Evolutionary conservation across 2,113 vertebrate genomes (phyloP).

Genomic region (Python bivittatus): DNA sequence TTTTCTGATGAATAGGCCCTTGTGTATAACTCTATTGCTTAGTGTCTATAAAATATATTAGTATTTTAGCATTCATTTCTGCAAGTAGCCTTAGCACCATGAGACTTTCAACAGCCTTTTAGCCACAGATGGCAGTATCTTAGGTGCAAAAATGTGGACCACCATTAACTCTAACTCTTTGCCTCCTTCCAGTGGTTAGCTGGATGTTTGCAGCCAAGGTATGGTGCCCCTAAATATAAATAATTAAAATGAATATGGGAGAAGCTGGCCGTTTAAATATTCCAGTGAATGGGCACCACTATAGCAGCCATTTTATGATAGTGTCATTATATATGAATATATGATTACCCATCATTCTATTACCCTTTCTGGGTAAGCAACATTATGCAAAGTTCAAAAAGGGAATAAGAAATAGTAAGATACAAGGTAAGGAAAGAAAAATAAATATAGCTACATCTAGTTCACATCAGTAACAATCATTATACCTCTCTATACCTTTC

Average conservation of each 20-base stretch:
- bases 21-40: not conserved
- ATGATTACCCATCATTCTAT: not conserved
- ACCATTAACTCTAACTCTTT: not conserved
- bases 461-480: not conserved
- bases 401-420: not conserved
- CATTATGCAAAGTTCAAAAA: not conserved
- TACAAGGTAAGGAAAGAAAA: not conserved
- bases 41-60: not conserved
- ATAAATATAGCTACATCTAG: not conserved
- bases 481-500: not conserved
- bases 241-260: not conserved
- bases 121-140: not conserved
- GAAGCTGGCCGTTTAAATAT: not conserved
- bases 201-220: not conserved
- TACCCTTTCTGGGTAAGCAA: not conserved
- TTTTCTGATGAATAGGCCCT: slow-evolving; percentile 14
- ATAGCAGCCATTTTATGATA: not conserved
- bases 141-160: not conserved
- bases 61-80: slow-evolving; percentile 10
- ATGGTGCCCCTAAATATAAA: not conserved
- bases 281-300: not conserved
- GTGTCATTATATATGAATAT: not conserved
- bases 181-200: not conserved
- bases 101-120: slow-evolving; percentile 9
- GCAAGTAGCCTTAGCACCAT: not conserved